Base-by-base conservation (phyloP, 2,113 vertebrate species). In the human region DNA sequence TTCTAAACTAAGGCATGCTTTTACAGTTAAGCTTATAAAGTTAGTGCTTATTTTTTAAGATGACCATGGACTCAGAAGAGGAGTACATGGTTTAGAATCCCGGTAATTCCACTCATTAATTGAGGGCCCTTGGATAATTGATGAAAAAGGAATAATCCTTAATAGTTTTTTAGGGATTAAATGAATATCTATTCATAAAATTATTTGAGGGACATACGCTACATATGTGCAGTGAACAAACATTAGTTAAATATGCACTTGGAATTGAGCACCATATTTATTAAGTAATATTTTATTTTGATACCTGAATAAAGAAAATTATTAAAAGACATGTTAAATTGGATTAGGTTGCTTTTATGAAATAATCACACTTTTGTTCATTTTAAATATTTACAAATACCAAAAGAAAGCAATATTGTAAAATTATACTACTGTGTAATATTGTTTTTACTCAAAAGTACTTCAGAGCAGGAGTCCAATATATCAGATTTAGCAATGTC, bases 401-500 rank as follows among this genome's bases (percentile, higher is more conserved):
- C 11, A 72, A 13, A 75, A 45, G 43, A 85, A 30, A 93, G 61
- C 4, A 48, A 9, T 38, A 38, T 38, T 78, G 7, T 93, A 48
- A 86, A 84, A 97, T 68, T 40, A 25, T 94, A 30, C 72, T 95
- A 27, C 16, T 83, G 32, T 83, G 92, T 50, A 40, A 96, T 93
- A 96, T 96, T 59, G 43, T 45, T 96, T 98, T 90, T 81, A 83
- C 4, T 61, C 95, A 75, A 92, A 83, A 88, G 0, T 27, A 93
- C 70, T 85, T 52, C 20, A 1, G 48, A 96, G 10, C 12, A 64
- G 0, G 1, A 22, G 32, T 14, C 73, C 64, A 85, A 90, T 81
- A 81, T 57, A 68, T 95, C 1, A n/a, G 52, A 32, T 98, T 96
- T 78, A 83, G 93, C 96, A 98, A 0, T 30, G 43, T 83, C 68